Percentiles rank a stretch among this genome's conserved stretches.
Conservation (phyloP, 2,888 invertebrate genomes). For the Trisateles emortualis region DNA sequence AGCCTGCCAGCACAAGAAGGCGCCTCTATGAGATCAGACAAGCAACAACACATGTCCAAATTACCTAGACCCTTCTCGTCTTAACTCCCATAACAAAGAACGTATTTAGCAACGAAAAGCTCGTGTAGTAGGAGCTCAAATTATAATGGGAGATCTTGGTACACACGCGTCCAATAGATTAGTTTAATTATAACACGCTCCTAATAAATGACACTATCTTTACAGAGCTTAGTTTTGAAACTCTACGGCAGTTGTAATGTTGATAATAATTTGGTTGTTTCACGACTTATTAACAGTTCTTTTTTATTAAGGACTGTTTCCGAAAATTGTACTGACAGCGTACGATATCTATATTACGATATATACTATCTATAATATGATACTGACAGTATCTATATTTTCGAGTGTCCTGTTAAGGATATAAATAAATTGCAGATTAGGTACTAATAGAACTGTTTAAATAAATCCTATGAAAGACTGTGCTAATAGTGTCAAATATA, state of each 20-base stretch:
- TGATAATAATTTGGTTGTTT: conserved; percentile 10
- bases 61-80: conserved; percentile 56
- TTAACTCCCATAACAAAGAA: conserved; percentile 38
- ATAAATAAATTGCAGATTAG: too few relatives aligned
- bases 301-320: not conserved
- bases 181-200: conserved; percentile 72
- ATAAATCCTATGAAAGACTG: too few relatives aligned
- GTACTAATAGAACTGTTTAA: too few relatives aligned
- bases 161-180: conserved; percentile 71
- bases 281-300: not conserved
- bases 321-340: too few relatives aligned
- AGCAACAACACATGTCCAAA: conserved; percentile 64
- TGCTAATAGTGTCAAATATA: too few relatives aligned
- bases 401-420: too few relatives aligned
- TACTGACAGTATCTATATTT: too few relatives aligned
- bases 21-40: conserved; percentile 73
- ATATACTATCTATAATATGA: too few relatives aligned
- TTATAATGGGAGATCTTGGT: conserved; percentile 57
- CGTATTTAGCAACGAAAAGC: conserved; percentile 35
- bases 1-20: conserved; percentile 82
- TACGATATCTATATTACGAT: too few relatives aligned
- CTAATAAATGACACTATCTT: conserved; percentile 63
- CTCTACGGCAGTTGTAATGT: conserved; percentile 17
- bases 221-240: conserved; percentile 48
- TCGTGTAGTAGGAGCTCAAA: conserved; percentile 44